A percentile compares a stretch with the other conserved stretches of the same genome.
These are phyloP conservation scores for Hippocampus barbouri DNA, from an alignment of 2,113 vertebrate genomes.

Conservation along the genomic window DNA sequence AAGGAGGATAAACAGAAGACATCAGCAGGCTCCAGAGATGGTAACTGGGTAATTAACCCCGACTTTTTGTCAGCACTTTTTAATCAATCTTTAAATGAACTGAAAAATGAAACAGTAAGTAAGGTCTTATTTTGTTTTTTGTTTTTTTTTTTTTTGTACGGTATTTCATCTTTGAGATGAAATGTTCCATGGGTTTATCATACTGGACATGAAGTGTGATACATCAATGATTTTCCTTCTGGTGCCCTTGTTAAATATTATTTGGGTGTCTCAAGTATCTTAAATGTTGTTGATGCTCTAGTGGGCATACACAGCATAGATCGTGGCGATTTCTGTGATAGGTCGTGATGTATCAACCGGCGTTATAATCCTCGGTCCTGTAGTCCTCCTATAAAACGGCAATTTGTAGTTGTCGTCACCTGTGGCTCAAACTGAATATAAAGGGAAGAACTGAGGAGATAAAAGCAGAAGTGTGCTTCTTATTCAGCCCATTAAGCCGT, in stretches of 20 bases:
- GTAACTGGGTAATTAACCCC: conserved; percentile 67
- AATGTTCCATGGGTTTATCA: too few species aligned
- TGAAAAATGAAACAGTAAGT: conserved; percentile 49
- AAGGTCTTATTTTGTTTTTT: conserved; percentile 31
- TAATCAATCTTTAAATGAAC: conserved; percentile 64
- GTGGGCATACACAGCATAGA: not conserved
- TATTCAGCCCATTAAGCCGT: not conserved
- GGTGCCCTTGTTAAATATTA: not conserved
- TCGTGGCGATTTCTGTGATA: not conserved
- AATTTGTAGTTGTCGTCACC: not conserved
- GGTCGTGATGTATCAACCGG: not conserved
- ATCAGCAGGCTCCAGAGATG: conserved; percentile 59
- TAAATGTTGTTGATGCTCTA: too few species aligned
- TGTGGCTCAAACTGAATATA: not conserved
- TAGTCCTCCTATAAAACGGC: not conserved
- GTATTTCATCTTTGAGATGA: not conserved
- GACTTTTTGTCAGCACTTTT: conserved; percentile 71
- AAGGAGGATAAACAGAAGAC: conserved; percentile 39
- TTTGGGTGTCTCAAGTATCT: too few species aligned
- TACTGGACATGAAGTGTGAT: not conserved
- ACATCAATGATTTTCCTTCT: not conserved
- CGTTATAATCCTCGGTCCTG: not conserved
- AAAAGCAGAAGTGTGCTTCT: not conserved
- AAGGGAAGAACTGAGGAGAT: conserved; percentile 3
- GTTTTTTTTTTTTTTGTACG: not conserved